Base-by-base conservation (phyloP, 2,113 vertebrate species). In the Glareola pratincola region DNA sequence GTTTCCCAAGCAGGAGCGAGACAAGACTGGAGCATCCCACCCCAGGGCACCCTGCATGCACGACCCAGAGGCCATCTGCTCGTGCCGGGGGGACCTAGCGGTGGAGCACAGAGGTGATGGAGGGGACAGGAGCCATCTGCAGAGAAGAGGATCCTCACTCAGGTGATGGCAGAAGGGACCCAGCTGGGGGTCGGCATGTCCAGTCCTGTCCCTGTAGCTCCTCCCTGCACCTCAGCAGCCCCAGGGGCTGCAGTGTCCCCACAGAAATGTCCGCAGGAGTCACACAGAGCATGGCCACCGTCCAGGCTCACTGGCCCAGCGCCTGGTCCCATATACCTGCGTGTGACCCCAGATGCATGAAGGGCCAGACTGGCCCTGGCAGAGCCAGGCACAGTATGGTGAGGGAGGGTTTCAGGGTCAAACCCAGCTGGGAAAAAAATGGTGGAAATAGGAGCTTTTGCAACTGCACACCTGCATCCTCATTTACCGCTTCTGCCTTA, bases 341-440 rank as follows among this genome's bases (percentile, higher is more conserved):
- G 13, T 20, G 14, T 2, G 0, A 51, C 9, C 22, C 6, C 2
- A 0, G 0, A 0, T 9, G 7, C 2, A 1, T 39, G 37, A n/a
- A 76, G 29, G 43, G 17, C 27, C n/a, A 22, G 39, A 27, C 32
- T 41, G 50, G 30, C 41, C 39, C 45, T 36, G 37, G 51, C n/a
- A 86, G 50, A 71, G 18, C 18, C 37, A 41, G 20, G 14, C 29
- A 48, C 29, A 32, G 48, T 30, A 5, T 4, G 26, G 26, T 27
- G n/a, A 71, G 23, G 23, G 39, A 84, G 13, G 21, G 18, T 27
- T 71, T 81, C 45, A 43, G 12, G 12, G 45, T 57, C 37, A 85
- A 56, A 94, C 10, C 3, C 77, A 81, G 8, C 18, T 18, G 23
- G 63, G 8, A 54, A 68, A 77, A 84, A 50, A 10, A 13, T 3